phyloP scores from a whole-genome alignment of 2,888 invertebrate species.

The Nudaria mundana region DNA sequence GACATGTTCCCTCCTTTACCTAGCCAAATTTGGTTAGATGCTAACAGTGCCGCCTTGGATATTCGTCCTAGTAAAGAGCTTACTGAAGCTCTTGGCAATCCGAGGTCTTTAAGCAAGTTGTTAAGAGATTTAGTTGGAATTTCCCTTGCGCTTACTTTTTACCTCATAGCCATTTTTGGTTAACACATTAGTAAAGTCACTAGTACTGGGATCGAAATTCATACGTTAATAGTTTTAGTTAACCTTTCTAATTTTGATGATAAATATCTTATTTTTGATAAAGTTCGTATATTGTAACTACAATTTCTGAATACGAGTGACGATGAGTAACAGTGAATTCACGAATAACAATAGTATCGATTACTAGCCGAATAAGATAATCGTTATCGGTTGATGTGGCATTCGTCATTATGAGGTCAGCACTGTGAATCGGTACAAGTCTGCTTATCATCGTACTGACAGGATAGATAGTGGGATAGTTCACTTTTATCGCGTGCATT shows the following conservation, averaged over 20 bases:
- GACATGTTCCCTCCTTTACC: no score
- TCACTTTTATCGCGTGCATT: not conserved
- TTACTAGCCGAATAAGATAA: constrained; percentile 26
- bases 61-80: no score
- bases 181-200: no score
- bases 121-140: no score
- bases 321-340: constrained; percentile 5
- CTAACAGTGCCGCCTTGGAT: no score
- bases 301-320: not conserved
- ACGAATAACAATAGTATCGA: constrained; percentile 20
- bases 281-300: no score
- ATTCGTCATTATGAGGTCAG: constrained; percentile 21
- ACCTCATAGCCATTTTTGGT: no score
- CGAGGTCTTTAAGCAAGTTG: no score
- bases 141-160: no score
- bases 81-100: no score
- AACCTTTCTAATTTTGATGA: not conserved
- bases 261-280: no score
- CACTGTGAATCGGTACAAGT: constrained; percentile 11
- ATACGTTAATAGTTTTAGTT: not conserved
- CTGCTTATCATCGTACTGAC: constrained; percentile 10
- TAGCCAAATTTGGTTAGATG: no score
- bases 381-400: constrained; percentile 19
- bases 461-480: not conserved
- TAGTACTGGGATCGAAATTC: not conserved